Evolutionary conservation across 2,797 vertebrate species (phyloP).

Genomic region (Nyctalus aviator): DNA sequence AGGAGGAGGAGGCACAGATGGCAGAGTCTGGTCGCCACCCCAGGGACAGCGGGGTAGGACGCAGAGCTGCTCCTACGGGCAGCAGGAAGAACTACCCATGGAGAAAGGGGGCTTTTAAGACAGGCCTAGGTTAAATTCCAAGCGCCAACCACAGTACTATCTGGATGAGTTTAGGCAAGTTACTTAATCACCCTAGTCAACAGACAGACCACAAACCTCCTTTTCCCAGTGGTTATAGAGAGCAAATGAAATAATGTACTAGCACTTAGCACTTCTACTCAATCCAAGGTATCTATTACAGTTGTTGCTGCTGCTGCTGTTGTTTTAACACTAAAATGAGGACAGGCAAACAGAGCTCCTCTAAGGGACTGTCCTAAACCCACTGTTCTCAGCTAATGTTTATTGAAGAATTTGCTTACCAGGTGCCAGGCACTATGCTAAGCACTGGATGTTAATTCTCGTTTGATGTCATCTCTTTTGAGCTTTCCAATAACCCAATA

Average conservation of each 20-base stretch:
- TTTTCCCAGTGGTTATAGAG: background rate
- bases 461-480: slow-evolving; percentile 53
- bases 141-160: background rate
- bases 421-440: slow-evolving; percentile 44
- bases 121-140: background rate
- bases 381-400: slow-evolving; percentile 3
- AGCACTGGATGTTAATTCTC: slow-evolving; percentile 46
- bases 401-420: slow-evolving; percentile 44
- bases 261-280: background rate
- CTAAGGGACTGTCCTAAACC: background rate
- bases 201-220: background rate
- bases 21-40: background rate
- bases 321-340: slow-evolving; percentile 16
- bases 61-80: background rate
- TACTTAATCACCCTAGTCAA: background rate
- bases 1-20: accelerated
- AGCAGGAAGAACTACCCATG: accelerated
- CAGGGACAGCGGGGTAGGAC: background rate
- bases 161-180: background rate
- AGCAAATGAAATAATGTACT: background rate
- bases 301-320: background rate
- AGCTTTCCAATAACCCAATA: slow-evolving; percentile 55
- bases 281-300: background rate
- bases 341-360: background rate
- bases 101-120: background rate